Conservation (phyloP, 2,888 invertebrate genomes). For the Drosophila macrospina region DNA sequence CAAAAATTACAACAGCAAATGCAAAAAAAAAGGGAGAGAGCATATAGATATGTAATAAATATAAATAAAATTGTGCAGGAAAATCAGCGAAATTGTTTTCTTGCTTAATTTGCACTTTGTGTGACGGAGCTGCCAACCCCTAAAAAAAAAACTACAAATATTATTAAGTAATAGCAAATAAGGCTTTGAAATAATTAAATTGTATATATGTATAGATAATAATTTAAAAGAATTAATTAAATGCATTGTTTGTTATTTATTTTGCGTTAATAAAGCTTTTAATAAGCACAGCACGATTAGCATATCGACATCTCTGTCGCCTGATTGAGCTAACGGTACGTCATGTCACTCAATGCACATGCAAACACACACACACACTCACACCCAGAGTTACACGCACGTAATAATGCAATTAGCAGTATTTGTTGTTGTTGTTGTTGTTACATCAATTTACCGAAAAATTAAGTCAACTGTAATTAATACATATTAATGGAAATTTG, state of each 20-base stretch:
- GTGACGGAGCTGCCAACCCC: constrained; percentile 1
- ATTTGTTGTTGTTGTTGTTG: constrained; percentile 39
- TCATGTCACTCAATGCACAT: constrained; percentile 27
- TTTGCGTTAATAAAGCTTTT: background rate
- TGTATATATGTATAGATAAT: background rate
- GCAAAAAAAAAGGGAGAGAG: no score
- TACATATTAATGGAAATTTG: constrained; percentile 80
- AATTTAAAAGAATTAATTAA: no score
- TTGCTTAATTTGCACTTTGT: constrained; percentile 55
- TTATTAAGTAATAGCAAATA: background rate
- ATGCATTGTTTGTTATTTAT: no score
- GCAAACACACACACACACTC: constrained; percentile 7
- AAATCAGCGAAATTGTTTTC: constrained; percentile 53
- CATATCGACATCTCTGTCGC: constrained; percentile 33
- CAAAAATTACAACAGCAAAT: background rate
- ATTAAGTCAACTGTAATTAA: constrained; percentile 77
- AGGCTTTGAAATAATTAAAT: background rate
- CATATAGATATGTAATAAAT: constrained; percentile 1
- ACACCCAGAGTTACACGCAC: constrained; percentile 13
- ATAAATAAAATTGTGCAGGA: constrained; percentile 34
- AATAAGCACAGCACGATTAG: background rate
- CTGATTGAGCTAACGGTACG: constrained; percentile 16
- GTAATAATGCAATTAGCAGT: constrained; percentile 49
- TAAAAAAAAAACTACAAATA: constrained; percentile 6
- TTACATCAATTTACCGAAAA: constrained; percentile 58